Percentiles rank a stretch among this genome's conserved stretches.
Evolutionary conservation across 2,888 invertebrate genomes (phyloP).

Genomic region (Serripes groenlandicus): DNA sequence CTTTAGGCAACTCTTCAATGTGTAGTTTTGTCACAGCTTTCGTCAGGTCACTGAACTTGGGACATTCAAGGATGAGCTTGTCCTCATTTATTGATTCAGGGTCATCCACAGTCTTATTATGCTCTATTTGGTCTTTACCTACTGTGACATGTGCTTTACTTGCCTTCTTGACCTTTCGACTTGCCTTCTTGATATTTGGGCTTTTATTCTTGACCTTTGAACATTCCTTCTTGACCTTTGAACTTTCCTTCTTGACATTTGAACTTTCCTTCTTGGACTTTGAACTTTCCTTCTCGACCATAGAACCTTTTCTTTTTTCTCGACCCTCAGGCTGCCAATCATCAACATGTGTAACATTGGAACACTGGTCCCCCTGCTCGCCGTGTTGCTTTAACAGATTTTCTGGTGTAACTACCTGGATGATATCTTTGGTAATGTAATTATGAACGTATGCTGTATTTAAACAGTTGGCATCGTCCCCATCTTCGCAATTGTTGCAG

Average conservation of each 20-base stretch:
- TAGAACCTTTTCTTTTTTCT: no score
- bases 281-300: no score
- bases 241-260: no score
- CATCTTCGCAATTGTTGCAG: conserved; percentile 40
- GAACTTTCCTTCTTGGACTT: no score
- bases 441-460: conserved; percentile 41
- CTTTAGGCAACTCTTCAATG: neutral
- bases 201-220: no score
- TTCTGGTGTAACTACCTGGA: neutral
- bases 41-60: neutral
- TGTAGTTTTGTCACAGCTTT: neutral
- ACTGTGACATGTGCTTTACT: no score
- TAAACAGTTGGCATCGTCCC: conserved; percentile 29
- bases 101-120: neutral
- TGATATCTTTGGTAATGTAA: conserved; percentile 11
- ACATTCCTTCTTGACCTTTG: no score
- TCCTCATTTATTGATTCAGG: neutral
- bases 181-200: no score
- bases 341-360: no score
- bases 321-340: no score
- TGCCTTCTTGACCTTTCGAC: no score
- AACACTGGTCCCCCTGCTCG: no score
- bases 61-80: neutral
- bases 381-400: conserved; percentile 5
- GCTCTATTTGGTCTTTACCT: neutral